These are phyloP conservation scores for Xanthorhoe spadicearia DNA, from an alignment of 2,888 invertebrate genomes.

Conservation along the genomic window DNA sequence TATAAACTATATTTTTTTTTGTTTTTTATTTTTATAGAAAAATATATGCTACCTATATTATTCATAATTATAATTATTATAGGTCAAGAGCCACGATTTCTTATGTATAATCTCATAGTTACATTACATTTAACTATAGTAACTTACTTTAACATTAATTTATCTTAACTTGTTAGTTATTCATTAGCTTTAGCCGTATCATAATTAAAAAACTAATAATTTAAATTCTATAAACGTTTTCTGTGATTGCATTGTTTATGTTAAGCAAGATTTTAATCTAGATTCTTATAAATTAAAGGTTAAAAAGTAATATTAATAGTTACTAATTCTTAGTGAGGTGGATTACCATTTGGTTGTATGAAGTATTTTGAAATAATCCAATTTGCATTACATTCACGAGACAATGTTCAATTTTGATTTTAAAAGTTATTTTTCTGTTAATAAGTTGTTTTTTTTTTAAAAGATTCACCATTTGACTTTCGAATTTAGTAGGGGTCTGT, in stretches of 20 bases:
- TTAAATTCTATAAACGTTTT: not conserved
- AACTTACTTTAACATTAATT: slow-evolving; percentile 1
- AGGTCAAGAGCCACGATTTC: not conserved
- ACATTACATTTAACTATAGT: not conserved
- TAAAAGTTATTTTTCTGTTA: too few species aligned
- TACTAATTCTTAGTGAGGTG: slow-evolving; percentile 43
- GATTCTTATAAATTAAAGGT: not conserved
- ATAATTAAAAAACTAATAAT: not conserved
- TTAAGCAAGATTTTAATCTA: not conserved
- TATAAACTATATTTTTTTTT: too few species aligned
- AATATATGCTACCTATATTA: too few species aligned
- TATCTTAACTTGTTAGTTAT: too few species aligned
- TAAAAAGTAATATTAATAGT: not conserved
- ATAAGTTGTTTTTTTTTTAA: too few species aligned
- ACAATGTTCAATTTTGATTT: not conserved
- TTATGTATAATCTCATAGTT: too few species aligned
- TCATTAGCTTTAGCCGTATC: too few species aligned
- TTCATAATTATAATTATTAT: too few species aligned
- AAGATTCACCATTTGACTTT: not conserved
- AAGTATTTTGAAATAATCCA: slow-evolving; percentile 60
- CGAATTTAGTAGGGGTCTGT: too few species aligned
- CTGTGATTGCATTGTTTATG: not conserved
- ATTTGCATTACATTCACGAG: slow-evolving; percentile 24
- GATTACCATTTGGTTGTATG: slow-evolving; percentile 76
- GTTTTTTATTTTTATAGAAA: too few species aligned